These are phyloP conservation scores for Amphipoea lucens DNA, from an alignment of 2,888 invertebrate species.

Conservation along the genomic window DNA sequence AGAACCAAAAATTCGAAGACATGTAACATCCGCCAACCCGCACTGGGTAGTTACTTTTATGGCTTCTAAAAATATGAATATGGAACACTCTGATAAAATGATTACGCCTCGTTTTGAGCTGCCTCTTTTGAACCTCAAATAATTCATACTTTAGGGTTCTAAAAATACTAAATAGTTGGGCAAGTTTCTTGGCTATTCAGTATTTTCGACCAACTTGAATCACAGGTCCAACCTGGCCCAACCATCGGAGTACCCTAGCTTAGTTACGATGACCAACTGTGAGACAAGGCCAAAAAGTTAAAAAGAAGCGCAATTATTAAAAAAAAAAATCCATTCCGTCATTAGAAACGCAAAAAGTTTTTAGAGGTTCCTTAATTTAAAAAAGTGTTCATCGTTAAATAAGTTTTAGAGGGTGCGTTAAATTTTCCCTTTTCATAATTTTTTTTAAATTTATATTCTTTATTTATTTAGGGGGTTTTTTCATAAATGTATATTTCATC, in stretches of 20 bases:
- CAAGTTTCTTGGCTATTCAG: background rate
- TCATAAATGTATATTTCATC: no score
- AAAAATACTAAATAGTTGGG: background rate
- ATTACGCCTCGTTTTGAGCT: background rate
- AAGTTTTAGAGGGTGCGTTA: background rate
- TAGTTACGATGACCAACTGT: background rate
- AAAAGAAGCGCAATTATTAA: background rate
- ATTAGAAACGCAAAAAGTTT: background rate
- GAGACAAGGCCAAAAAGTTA: background rate
- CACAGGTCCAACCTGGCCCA: background rate
- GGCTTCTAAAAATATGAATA: background rate
- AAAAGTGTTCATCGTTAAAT: background rate
- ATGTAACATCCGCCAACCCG: background rate
- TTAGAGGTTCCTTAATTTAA: background rate
- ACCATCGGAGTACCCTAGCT: background rate
- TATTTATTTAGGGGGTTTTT: no score
- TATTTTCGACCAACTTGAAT: background rate
- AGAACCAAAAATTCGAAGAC: background rate
- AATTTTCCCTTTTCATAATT: background rate
- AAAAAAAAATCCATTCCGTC: background rate
- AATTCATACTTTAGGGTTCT: background rate
- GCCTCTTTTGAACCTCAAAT: background rate
- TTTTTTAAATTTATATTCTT: no score
- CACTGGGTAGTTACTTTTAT: background rate
- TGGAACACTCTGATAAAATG: background rate